Evolutionary conservation across 2,797 vertebrate species (phyloP), one percentile per base, ranked within the genome.

Genomic region (Ceyx erithaca): DNA sequence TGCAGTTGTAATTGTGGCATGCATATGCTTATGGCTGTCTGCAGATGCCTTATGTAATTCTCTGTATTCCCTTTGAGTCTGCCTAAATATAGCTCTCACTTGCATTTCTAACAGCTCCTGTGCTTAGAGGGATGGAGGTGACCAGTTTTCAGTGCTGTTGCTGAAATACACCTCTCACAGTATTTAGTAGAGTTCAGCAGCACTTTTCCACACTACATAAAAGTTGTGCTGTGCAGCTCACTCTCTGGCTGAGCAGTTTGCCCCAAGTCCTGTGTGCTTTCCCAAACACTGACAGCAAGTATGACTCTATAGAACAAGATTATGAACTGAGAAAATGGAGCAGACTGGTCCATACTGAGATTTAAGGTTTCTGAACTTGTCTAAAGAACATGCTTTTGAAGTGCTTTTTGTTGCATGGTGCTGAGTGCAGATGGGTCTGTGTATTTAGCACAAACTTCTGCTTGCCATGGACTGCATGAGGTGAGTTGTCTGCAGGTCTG

Each of bases 201-300:
- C 19, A 5, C 48, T 62, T 61, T 21, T 46, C 64, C 41, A 17
- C 15, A 2, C 18, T 15, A 37, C 55, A 23, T 54, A 72, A 31
- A 49, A 41, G 16, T 23, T 9, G 0, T 33, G 28, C 31, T 0
- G 0, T 45, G 2, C 3, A 28, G 49, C n/a, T 82, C 20, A 3
- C 61, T 10, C 41, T 11, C 6, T 0, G 0, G 37, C 67, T 31
- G 52, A 86, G 33, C 23, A 23, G 17, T 46, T 63, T 46, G 40
- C 41, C 26, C 20, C 2, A 14, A 63, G 28, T 46, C 85, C 28
- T 11, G 14, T 14, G 17, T 28, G 46, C 51, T 90, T 59, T 41
- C 30, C 40, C 55, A 84, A 41, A n/a, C 7, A 7, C 35, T 19
- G 16, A 48, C 21, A 14, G 0, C 40, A 51, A 17, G 51, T 76